Evolutionary conservation across 1,140 invertebrate species (phyloP).

Genomic region (Centruroides vittatus): DNA sequence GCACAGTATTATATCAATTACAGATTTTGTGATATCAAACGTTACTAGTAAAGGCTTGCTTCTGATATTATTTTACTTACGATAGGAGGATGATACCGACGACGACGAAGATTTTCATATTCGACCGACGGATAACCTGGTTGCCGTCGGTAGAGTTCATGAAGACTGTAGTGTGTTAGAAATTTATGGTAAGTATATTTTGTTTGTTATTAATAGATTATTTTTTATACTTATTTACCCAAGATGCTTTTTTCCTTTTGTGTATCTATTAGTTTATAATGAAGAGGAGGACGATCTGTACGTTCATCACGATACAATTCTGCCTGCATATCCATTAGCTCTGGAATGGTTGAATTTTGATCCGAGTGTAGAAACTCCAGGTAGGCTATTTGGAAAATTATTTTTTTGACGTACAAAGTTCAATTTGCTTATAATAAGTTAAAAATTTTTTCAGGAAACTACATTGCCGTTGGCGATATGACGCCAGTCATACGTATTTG

Average conservation of each 20-base stretch:
- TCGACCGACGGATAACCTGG: constrained; percentile 77
- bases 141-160: constrained; percentile 72
- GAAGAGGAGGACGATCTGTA: constrained; percentile 73
- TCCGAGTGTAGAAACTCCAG: constrained; percentile 42
- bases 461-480: constrained; percentile 84
- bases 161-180: constrained; percentile 70
- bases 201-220: background rate
- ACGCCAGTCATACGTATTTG: constrained; percentile 80
- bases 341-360: constrained; percentile 85
- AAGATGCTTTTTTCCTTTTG: background rate
- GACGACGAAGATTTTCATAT: constrained; percentile 68
- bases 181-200: constrained; percentile 53
- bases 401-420: constrained; percentile 1
- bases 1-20: background rate
- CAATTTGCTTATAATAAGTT: background rate
- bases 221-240: background rate
- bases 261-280: constrained; percentile 62
- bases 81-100: constrained; percentile 50
- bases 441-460: constrained; percentile 44
- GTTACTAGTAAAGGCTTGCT: background rate
- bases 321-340: constrained; percentile 75
- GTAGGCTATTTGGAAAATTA: constrained; percentile 27
- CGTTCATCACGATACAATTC: constrained; percentile 79
- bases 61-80: background rate
- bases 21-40: background rate